A percentile compares a stretch with the other conserved stretches of the same genome.
These are phyloP conservation scores for Bufo bufo DNA, from an alignment of 2,113 vertebrate species.

Conservation along the genomic window DNA sequence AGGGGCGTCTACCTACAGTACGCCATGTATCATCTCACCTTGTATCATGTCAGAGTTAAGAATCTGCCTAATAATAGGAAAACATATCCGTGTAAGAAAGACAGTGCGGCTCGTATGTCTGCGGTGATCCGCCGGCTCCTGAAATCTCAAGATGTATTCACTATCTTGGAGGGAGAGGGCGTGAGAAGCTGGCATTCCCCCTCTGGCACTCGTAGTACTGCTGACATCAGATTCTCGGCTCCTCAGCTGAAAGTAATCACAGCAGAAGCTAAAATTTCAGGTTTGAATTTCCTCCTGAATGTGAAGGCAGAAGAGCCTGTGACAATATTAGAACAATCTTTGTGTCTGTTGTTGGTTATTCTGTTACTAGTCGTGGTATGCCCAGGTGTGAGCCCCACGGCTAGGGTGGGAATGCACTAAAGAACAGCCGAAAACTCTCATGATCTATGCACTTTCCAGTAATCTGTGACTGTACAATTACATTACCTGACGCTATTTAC, in stretches of 20 bases:
- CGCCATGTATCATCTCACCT: slow-evolving; percentile 9
- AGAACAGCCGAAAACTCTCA: slow-evolving; percentile 68
- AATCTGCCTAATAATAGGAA: slow-evolving; percentile 22
- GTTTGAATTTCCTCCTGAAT: slow-evolving; percentile 61
- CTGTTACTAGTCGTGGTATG: slow-evolving; percentile 61
- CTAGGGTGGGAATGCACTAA: slow-evolving; percentile 69
- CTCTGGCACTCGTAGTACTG: slow-evolving; percentile 33
- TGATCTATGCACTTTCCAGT: not conserved
- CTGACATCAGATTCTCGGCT: slow-evolving; percentile 56
- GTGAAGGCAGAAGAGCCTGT: slow-evolving; percentile 60
- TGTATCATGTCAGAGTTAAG: slow-evolving; percentile 26
- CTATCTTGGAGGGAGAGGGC: slow-evolving; percentile 54
- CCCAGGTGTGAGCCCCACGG: slow-evolving; percentile 80
- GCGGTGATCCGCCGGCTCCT: slow-evolving; percentile 26
- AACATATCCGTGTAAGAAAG: slow-evolving; percentile 30
- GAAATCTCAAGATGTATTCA: slow-evolving; percentile 23
- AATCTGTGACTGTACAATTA: no score
- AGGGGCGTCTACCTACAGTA: not conserved
- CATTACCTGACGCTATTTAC: no score
- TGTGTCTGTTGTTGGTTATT: slow-evolving; percentile 68
- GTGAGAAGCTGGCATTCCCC: slow-evolving; percentile 54
- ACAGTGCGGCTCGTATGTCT: slow-evolving; percentile 29
- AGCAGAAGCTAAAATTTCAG: slow-evolving; percentile 63
- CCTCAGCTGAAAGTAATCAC: slow-evolving; percentile 62
- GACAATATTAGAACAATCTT: slow-evolving; percentile 63